Evolutionary conservation across 2,888 invertebrate species (phyloP), one percentile per base, ranked within the genome.

Genomic region (Norana najaformis): DNA sequence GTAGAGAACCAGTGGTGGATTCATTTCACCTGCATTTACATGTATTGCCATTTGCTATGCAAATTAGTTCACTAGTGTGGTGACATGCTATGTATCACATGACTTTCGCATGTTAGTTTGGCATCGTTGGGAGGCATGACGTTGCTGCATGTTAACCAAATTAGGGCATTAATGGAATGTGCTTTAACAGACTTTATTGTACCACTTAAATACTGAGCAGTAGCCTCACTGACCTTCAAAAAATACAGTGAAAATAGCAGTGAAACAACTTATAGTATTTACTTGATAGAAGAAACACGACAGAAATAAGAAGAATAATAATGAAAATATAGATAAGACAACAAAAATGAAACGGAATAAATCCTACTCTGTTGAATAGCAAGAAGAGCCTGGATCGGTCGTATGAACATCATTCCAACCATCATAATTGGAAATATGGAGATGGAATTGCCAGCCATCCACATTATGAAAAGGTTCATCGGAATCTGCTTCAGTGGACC

Each of bases 341-440:
- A 47, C 30, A 1, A n/a, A 69, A 5, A 69, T n/a, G 6, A 8
- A n/a, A 69, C 16, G n/a, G n/a, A n/a, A n/a, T n/a, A n/a, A 39
- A 69, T 34, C 89, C 4, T 83, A 96, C 94, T 96, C 92, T 95
- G 95, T 92, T 95, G 96, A 91, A 98, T 97, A 0, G 98, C 96
- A 95, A 99, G 97, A 90, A 99, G 96, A 5, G 99, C 98, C 95
- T 99, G 99, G 39, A 99, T 96, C 4, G 99, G 99, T 91, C 99
- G 96, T 93, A 99, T 97, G 93, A 99, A 97, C 95, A 99, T 96
- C 99, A 99, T 99, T 88, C 98, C 99, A 18, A 99, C 98, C 99
- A 99, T 99, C 99, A 99, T 99, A 89, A 99, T 99, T 0, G 99
- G 99, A 94, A 99, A 99, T 93, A 99, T 99, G 0, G 99, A 99